Conservation (phyloP, 2,888 invertebrate species). For the Tiphia femorata region DNA sequence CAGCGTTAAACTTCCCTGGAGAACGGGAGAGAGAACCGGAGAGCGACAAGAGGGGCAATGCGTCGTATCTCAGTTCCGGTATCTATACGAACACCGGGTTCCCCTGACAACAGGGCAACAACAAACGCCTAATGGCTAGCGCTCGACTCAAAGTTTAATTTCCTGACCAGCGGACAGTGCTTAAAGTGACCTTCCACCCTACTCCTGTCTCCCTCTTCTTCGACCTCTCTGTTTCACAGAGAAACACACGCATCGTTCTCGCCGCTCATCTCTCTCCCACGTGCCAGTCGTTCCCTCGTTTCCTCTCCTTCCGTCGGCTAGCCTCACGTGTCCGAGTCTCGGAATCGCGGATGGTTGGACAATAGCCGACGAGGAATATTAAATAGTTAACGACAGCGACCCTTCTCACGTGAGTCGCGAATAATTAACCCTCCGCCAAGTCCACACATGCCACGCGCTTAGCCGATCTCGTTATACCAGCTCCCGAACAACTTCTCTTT, state of each 20-base stretch:
- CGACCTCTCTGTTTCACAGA: too few relatives aligned
- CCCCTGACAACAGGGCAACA: constrained; percentile 64
- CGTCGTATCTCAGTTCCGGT: constrained; percentile 63
- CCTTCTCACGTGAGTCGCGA: constrained; percentile 14
- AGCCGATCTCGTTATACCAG: too few relatives aligned
- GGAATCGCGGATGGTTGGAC: constrained; percentile 22
- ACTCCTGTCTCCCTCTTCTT: constrained; percentile 21
- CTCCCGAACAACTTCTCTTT: too few relatives aligned
- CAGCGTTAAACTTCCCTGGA: constrained; percentile 47
- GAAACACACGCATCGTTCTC: too few relatives aligned
- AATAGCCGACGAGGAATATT: constrained; percentile 38
- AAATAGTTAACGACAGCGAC: constrained; percentile 35
- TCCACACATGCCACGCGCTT: too few relatives aligned
- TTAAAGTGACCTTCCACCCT: constrained; percentile 51
- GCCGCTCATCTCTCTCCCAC: constrained; percentile 15
- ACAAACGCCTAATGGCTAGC: constrained; percentile 65
- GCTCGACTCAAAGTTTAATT: constrained; percentile 65
- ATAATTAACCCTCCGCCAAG: too few relatives aligned
- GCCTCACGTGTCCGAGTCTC: constrained; percentile 10
- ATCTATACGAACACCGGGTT: constrained; percentile 59
- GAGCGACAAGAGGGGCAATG: constrained; percentile 24
- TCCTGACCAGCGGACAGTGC: constrained; percentile 61
- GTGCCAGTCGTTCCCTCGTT: constrained; percentile 11
- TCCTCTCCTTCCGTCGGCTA: constrained; percentile 14
- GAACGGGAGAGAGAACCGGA: neutral